phyloP scores from a whole-genome alignment of 2,888 invertebrate species.

The Hybos culiciformis region DNA sequence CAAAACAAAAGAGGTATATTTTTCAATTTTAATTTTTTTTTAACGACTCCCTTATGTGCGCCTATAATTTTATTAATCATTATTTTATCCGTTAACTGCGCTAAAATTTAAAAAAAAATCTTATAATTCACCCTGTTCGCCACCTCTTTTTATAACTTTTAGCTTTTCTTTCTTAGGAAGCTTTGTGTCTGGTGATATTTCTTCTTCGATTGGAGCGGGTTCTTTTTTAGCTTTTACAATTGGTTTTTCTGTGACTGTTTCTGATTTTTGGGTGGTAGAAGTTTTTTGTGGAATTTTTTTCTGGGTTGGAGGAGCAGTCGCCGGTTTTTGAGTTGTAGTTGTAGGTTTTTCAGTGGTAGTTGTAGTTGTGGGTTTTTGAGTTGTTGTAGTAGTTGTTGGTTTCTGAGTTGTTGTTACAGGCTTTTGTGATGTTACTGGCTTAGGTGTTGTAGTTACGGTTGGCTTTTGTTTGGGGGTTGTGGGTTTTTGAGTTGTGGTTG shows the following conservation, averaged over 20 bases:
- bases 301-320: slow-evolving; percentile 15
- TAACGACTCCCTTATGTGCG: too few relatives aligned
- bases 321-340: slow-evolving; percentile 14
- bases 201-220: slow-evolving; percentile 41
- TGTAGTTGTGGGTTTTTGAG: slow-evolving; percentile 12
- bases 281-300: slow-evolving; percentile 15
- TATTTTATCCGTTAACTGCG: too few relatives aligned
- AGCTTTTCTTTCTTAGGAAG: slow-evolving; percentile 42
- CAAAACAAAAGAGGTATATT: too few relatives aligned
- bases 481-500: slow-evolving; percentile 18
- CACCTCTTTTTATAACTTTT: slow-evolving; percentile 46
- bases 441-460: slow-evolving; percentile 18
- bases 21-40: too few relatives aligned
- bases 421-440: too few relatives aligned
- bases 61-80: too few relatives aligned
- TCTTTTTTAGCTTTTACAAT: slow-evolving; percentile 16
- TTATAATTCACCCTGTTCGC: slow-evolving; percentile 32
- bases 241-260: slow-evolving; percentile 24
- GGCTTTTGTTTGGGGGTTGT: too few relatives aligned
- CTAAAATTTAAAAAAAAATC: too few relatives aligned
- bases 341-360: slow-evolving; percentile 10
- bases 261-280: slow-evolving; percentile 16
- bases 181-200: slow-evolving; percentile 40
- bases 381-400: slow-evolving; percentile 14
- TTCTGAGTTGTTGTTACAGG: too few relatives aligned